Base-by-base conservation (phyloP, 2,113 vertebrate species). In the Beaufortia kweichowensis region DNA sequence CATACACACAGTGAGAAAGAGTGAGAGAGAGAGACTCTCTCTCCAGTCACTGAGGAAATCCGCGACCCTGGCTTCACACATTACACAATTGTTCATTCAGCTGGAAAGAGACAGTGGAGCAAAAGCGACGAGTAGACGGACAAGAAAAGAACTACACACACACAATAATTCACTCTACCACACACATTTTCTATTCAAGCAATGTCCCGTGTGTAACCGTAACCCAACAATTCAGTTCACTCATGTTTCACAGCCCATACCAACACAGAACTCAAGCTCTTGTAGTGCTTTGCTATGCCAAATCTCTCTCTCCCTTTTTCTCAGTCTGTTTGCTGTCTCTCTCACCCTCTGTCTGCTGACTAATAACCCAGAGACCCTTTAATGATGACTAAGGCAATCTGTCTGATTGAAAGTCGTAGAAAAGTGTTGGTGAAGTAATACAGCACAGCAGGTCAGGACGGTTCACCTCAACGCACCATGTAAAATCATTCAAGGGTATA, bases 81-180 rank as follows among this genome's bases (percentile, higher is more conserved):
- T 87, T 83, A 82, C 64, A 79, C 84, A 88, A 87, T 77, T 26
- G 63, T 81, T 82, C 33, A 76, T 75, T 84, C 67, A 39, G 53
- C 72, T 72, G n/a, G 56, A 83, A 74, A 39, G 77, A 82, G 78
- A 79, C 77, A 66, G 31, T 73, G 85, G 12, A 70, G 56, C 67
- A 76, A 57, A 79, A 81, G 33, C 41, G 59, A 60, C 3, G 12
- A 24, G 24, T 63, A 64, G 4, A 35, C 6, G 63, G 23, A 11
- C 75, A 28, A 72, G 24, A 24, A 60, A 8, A 53, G 46, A 35
- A 2, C 61, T 43, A 75, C 48, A n/a, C 35, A 74, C 43, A 76
- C 67, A 72, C 55, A 62, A 43, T 65, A 39, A 80, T 80, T 59
- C 31, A 82, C 31, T 72, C 64, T 62, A 48, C 79, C 53, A 33